phyloP scores from a whole-genome alignment of 2,797 vertebrate species.

The Pteropus rufus region DNA sequence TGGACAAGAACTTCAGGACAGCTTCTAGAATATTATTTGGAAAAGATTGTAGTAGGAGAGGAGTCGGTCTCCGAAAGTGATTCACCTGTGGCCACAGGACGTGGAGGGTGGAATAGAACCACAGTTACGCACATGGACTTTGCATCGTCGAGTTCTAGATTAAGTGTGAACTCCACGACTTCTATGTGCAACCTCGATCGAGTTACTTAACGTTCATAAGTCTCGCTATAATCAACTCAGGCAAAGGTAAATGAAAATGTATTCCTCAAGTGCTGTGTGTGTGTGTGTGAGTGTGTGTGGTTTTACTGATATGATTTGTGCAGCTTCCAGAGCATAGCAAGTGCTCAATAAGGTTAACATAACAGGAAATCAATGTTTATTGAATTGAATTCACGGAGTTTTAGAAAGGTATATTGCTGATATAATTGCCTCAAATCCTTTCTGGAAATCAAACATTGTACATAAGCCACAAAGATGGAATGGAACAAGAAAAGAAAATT shows the following conservation, averaged over 20 bases:
- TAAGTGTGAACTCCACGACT: neutral
- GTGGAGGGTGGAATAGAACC: neutral
- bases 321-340: neutral
- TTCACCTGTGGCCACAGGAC: neutral
- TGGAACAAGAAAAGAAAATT: neutral
- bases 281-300: neutral
- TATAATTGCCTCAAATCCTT: neutral
- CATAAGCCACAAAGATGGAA: neutral
- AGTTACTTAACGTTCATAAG: neutral
- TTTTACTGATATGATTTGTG: slow-evolving; percentile 10
- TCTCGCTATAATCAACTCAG: neutral
- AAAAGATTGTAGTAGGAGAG: neutral
- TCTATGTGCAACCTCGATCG: neutral
- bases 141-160: neutral
- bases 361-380: slow-evolving; percentile 37
- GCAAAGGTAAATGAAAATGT: neutral
- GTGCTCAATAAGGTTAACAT: slow-evolving; percentile 39
- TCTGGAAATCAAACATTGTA: neutral
- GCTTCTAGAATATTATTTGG: neutral
- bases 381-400: slow-evolving; percentile 31
- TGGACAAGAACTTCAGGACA: neutral
- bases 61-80: neutral
- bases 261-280: neutral
- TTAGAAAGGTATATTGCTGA: slow-evolving; percentile 42
- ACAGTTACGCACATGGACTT: neutral